phyloP scores from a whole-genome alignment of 2,797 vertebrate species.

The Sandelia bainsii region DNA sequence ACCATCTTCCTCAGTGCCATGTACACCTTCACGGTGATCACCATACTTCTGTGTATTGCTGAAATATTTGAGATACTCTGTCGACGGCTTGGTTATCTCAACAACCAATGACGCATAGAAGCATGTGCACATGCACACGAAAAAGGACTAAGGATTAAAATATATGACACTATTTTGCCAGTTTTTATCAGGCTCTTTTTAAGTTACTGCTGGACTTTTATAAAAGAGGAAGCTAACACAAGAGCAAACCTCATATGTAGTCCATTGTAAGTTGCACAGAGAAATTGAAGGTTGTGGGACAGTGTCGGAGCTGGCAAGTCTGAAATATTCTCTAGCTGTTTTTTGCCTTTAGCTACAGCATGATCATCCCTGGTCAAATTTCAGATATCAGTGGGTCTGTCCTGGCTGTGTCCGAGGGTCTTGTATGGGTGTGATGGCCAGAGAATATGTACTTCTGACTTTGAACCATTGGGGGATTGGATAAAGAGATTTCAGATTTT shows the following conservation, averaged over 20 bases:
- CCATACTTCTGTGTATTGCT: slow-evolving; percentile 86
- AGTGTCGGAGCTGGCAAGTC: slow-evolving; percentile 41
- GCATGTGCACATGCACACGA: neutral
- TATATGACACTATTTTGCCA: slow-evolving; percentile 17
- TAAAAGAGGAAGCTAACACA: slow-evolving; percentile 33
- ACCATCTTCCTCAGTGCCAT: slow-evolving; percentile 93
- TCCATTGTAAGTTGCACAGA: slow-evolving; percentile 39
- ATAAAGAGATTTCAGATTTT: slow-evolving; percentile 35
- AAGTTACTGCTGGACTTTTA: slow-evolving; percentile 41
- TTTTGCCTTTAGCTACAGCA: slow-evolving; percentile 38
- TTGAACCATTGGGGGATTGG: slow-evolving; percentile 38
- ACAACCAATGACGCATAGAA: slow-evolving; percentile 76
- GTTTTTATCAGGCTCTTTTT: slow-evolving; percentile 37
- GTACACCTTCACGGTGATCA: slow-evolving; percentile 93
- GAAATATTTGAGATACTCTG: slow-evolving; percentile 92
- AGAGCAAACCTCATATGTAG: slow-evolving; percentile 48
- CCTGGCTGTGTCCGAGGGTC: slow-evolving; percentile 26
- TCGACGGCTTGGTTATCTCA: slow-evolving; percentile 86
- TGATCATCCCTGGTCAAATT: slow-evolving; percentile 43
- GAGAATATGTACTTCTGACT: slow-evolving; percentile 55
- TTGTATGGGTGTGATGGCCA: slow-evolving; percentile 54
- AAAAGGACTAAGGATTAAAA: slow-evolving; percentile 18
- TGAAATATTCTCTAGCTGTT: slow-evolving; percentile 46
- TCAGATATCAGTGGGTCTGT: slow-evolving; percentile 64
- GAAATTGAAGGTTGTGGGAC: slow-evolving; percentile 29